Evolutionary conservation across 2,113 vertebrate genomes (phyloP).

Genomic region (Herpailurus yagouaroundi): DNA sequence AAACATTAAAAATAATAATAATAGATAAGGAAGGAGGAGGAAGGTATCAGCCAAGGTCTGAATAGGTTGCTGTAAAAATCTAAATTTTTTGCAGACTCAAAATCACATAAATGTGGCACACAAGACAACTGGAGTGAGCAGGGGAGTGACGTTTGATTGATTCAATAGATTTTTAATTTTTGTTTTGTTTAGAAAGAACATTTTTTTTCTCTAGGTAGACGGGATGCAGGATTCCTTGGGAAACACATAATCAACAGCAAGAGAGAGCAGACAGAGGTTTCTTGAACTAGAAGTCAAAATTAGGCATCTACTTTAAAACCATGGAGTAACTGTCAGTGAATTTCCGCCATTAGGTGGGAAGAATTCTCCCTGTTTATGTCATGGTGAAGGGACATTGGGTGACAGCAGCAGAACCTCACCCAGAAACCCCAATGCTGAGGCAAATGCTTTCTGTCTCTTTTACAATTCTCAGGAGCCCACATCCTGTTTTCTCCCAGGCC

Average conservation of each 20-base stretch:
- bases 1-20: too few relatives aligned
- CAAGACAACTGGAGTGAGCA: neutral
- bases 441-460: neutral
- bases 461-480: constrained; percentile 36
- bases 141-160: rapidly evolving
- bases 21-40: neutral
- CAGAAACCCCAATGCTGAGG: neutral
- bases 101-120: neutral
- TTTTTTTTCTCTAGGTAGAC: neutral
- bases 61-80: neutral
- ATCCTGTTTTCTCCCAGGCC: constrained; percentile 43
- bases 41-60: neutral
- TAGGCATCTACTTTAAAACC: neutral
- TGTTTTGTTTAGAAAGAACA: neutral
- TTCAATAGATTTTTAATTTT: neutral
- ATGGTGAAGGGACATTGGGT: neutral
- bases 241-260: neutral
- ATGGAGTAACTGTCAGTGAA: neutral
- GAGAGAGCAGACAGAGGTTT: neutral
- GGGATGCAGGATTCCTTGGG: neutral
- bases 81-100: neutral
- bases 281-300: neutral
- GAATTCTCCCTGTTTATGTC: neutral
- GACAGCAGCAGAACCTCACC: neutral
- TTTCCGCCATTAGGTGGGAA: neutral